Percentiles rank a stretch among this genome's conserved stretches.
Evolutionary conservation across 2,797 vertebrate genomes (phyloP).

Genomic region (Bradypodion ventrale): DNA sequence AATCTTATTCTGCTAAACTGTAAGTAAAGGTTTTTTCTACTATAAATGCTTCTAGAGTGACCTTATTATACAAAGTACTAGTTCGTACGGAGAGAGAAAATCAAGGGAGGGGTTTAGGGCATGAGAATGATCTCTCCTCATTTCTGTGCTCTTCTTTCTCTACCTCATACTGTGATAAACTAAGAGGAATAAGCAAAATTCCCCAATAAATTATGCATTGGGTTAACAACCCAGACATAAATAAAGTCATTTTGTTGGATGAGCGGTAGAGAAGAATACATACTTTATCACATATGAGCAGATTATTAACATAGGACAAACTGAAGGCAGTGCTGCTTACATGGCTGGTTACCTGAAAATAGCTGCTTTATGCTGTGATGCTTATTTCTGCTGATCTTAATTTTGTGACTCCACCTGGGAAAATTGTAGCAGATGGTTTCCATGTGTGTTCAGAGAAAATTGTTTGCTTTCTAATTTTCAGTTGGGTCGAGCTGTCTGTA

Average conservation of each 20-base stretch:
- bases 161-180: too few relatives aligned
- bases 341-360: constrained; percentile 15
- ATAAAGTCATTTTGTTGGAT: background rate
- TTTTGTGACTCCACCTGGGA: background rate
- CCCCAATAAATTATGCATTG: background rate
- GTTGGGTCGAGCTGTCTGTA: background rate
- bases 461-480: background rate
- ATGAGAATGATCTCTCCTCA: too few relatives aligned
- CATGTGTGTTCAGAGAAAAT: constrained; percentile 12
- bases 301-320: background rate
- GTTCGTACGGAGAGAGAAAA: too few relatives aligned
- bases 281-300: constrained; percentile 1
- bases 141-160: too few relatives aligned
- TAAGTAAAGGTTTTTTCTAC: too few relatives aligned
- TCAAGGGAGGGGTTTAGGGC: too few relatives aligned
- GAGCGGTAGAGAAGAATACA: accelerated
- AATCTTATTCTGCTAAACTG: background rate
- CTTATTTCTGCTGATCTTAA: background rate
- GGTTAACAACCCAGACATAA: background rate
- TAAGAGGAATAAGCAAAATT: too few relatives aligned
- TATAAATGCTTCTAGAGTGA: too few relatives aligned
- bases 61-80: too few relatives aligned
- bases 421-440: background rate
- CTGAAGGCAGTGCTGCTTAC: background rate
- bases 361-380: background rate